A percentile compares a stretch with the other conserved stretches of the same genome.
Conservation (phyloP, 2,113 vertebrate genomes). For the Sisor rabdophorus region DNA sequence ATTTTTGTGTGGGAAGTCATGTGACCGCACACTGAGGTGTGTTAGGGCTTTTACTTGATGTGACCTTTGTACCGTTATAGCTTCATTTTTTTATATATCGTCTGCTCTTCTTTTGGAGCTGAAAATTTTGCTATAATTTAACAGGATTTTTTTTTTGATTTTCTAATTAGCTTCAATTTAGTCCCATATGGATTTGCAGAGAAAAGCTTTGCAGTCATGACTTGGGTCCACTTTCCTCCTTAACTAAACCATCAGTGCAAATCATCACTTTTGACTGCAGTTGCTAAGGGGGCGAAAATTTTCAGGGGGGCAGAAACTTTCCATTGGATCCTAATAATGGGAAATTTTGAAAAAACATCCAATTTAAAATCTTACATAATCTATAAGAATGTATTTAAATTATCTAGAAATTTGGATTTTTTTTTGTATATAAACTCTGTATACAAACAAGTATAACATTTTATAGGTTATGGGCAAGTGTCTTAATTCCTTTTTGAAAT, state of each 20-base stretch:
- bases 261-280: not conserved
- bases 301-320: too few relatives aligned
- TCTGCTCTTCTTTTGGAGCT: not conserved
- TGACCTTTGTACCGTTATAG: slow-evolving; percentile 44
- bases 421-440: too few relatives aligned
- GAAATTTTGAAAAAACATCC: too few relatives aligned
- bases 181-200: not conserved
- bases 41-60: not conserved
- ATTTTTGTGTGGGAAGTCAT: slow-evolving; percentile 34
- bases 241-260: not conserved
- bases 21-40: slow-evolving; percentile 34
- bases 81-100: too few relatives aligned
- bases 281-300: too few relatives aligned
- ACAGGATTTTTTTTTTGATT: not conserved
- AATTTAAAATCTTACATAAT: too few relatives aligned
- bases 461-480: too few relatives aligned
- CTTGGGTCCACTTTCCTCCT: not conserved
- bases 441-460: too few relatives aligned
- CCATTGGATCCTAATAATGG: too few relatives aligned
- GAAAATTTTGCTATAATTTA: not conserved
- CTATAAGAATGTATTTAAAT: too few relatives aligned
- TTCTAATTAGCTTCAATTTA: not conserved
- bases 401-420: too few relatives aligned
- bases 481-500: too few relatives aligned
- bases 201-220: not conserved